Conservation (phyloP, 2,888 invertebrate species). For the Tipula unca region DNA sequence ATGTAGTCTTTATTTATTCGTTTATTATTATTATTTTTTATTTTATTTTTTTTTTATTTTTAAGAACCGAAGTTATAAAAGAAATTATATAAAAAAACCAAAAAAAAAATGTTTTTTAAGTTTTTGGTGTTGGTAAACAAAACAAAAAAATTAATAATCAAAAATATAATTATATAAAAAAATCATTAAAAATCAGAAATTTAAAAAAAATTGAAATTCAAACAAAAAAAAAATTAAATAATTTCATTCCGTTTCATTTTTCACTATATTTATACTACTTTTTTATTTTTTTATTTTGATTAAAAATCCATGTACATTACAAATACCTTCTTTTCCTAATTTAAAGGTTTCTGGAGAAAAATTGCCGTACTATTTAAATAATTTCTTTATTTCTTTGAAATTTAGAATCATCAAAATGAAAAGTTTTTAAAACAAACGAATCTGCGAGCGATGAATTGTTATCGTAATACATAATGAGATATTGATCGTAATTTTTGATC, state of each 20-base stretch:
- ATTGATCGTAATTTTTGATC: neutral
- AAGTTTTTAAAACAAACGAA: neutral
- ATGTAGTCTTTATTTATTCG: constrained; percentile 14
- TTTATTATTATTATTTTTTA: constrained; percentile 18
- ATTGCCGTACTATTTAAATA: neutral
- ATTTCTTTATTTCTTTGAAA: neutral
- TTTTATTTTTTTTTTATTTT: constrained; percentile 1
- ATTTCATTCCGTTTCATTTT: neutral
- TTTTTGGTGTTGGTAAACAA: constrained; percentile 17
- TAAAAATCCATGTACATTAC: neutral
- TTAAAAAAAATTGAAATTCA: neutral
- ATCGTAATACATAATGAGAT: neutral
- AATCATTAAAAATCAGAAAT: neutral
- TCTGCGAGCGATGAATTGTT: neutral
- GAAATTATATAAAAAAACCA: constrained; percentile 15
- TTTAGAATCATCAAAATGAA: neutral
- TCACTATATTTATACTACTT: neutral
- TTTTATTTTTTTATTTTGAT: neutral
- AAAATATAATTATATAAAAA: neutral
- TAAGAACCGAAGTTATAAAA: neutral
- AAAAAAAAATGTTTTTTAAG: constrained; percentile 8
- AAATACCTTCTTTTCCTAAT: neutral
- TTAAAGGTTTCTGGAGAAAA: neutral
- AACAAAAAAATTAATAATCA: neutral
- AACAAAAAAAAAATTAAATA: neutral